phyloP scores from a whole-genome alignment of 2,797 vertebrate species.

The Champsocephalus gunnari region DNA sequence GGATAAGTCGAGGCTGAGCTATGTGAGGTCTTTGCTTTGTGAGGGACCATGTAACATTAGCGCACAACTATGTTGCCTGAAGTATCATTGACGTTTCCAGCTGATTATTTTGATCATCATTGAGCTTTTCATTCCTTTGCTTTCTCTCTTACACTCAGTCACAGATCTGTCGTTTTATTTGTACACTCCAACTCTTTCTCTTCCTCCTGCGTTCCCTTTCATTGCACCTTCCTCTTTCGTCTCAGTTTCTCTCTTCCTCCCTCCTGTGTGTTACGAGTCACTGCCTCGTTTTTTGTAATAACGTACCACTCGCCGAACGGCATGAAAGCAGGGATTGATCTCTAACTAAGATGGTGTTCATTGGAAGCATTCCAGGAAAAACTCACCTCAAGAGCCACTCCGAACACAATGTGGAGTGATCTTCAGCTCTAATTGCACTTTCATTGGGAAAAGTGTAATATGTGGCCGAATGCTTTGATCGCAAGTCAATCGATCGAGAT shows the following conservation, averaged over 20 bases:
- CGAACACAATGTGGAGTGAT: neutral
- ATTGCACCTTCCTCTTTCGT: slow-evolving; percentile 42
- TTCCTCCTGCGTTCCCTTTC: slow-evolving; percentile 35
- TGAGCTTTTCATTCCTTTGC: slow-evolving; percentile 5
- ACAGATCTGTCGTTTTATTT: slow-evolving; percentile 8
- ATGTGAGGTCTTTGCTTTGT: slow-evolving; percentile 21
- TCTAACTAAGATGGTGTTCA: slow-evolving; percentile 32
- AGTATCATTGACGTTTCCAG: slow-evolving; percentile 11
- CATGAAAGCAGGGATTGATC: slow-evolving; percentile 54
- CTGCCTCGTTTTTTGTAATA: slow-evolving; percentile 40
- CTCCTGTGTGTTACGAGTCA: slow-evolving; percentile 43
- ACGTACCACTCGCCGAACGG: slow-evolving; percentile 30
- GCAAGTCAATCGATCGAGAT: neutral
- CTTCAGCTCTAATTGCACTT: slow-evolving; percentile 3
- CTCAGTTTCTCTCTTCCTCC: slow-evolving; percentile 15
- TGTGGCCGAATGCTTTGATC: slow-evolving; percentile 22
- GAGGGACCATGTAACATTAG: neutral
- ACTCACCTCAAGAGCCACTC: slow-evolving; percentile 13
- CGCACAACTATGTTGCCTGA: slow-evolving; percentile 4
- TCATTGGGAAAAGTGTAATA: neutral
- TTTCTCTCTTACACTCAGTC: neutral
- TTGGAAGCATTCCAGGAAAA: slow-evolving; percentile 30
- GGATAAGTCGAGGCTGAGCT: slow-evolving; percentile 24
- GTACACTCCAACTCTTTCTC: slow-evolving; percentile 25
- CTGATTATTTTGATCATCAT: slow-evolving; percentile 27